These are phyloP conservation scores for Euschistus heros DNA, from an alignment of 1,140 invertebrate species.

Conservation along the genomic window DNA sequence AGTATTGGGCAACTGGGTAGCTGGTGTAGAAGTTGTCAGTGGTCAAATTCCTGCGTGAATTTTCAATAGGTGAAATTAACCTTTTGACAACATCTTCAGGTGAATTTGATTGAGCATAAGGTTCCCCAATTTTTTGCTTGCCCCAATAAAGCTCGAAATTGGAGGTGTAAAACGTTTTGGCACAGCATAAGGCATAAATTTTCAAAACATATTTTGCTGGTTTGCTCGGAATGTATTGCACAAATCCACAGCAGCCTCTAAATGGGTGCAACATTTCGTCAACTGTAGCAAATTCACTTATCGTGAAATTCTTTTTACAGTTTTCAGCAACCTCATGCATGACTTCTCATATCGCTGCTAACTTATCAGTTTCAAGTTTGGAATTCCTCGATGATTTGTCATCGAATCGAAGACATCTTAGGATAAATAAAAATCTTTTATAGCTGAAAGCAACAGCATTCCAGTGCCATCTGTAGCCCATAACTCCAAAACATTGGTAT, in stretches of 20 bases:
- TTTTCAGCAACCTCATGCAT: slow-evolving; percentile 33
- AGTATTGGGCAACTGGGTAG: slow-evolving; percentile 21
- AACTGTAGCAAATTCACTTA: no score
- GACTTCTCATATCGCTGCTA: slow-evolving; percentile 34
- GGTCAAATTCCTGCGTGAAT: slow-evolving; percentile 27
- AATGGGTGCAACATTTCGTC: no score
- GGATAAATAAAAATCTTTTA: slow-evolving; percentile 30
- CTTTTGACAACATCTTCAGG: no score
- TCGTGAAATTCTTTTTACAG: slow-evolving; percentile 28
- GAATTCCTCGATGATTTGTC: slow-evolving; percentile 29
- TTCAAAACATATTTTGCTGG: slow-evolving; percentile 40
- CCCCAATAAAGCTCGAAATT: slow-evolving; percentile 35
- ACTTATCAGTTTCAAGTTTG: slow-evolving; percentile 28
- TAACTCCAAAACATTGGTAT: slow-evolving; percentile 31
- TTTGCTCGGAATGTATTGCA: slow-evolving; percentile 40
- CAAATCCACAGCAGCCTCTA: no score
- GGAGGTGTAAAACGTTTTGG: no score
- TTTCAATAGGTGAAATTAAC: slow-evolving; percentile 26
- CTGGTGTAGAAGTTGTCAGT: slow-evolving; percentile 30
- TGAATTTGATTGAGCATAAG: slow-evolving; percentile 28
- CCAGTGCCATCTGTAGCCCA: slow-evolving; percentile 31
- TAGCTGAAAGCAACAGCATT: slow-evolving; percentile 6
- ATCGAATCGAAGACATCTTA: slow-evolving; percentile 33
- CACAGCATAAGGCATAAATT: slow-evolving; percentile 32
- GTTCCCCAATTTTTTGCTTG: slow-evolving; percentile 33